Evolutionary conservation across 2,113 vertebrate species (phyloP).

Genomic region (Lepidothrix coronata): DNA sequence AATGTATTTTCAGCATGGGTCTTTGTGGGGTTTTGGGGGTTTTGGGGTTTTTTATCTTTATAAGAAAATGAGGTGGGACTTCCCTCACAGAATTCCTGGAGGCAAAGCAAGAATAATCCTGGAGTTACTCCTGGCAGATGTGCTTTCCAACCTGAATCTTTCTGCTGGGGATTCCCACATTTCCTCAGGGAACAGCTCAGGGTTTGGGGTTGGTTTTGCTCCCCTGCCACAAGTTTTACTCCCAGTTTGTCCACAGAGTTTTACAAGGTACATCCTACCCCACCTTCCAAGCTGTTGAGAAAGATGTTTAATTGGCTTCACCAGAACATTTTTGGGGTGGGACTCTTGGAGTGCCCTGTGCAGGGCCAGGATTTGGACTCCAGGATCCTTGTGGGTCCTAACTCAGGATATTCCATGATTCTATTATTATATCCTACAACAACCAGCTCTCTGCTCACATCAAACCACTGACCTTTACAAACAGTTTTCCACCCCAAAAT

Average conservation of each 20-base stretch:
- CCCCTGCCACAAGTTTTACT: not conserved
- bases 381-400: not conserved
- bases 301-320: not conserved
- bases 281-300: not conserved
- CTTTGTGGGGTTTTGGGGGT: not conserved
- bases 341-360: not conserved
- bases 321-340: not conserved
- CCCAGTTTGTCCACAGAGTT: not conserved
- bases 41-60: not conserved
- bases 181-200: not conserved
- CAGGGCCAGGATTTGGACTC: not conserved
- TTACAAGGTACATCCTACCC: not conserved
- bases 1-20: not conserved
- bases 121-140: not conserved
- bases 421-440: not conserved
- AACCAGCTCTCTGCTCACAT: not conserved
- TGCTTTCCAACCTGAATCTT: not conserved
- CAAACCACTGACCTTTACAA: not conserved
- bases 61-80: not conserved
- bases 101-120: not conserved
- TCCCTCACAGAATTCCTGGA: not conserved
- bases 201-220: not conserved
- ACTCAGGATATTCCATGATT: fast-evolving
- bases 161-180: not conserved
- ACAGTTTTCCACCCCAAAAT: not conserved